These are phyloP conservation scores for Alauda arvensis DNA, from an alignment of 2,797 vertebrate genomes.

Conservation along the genomic window DNA sequence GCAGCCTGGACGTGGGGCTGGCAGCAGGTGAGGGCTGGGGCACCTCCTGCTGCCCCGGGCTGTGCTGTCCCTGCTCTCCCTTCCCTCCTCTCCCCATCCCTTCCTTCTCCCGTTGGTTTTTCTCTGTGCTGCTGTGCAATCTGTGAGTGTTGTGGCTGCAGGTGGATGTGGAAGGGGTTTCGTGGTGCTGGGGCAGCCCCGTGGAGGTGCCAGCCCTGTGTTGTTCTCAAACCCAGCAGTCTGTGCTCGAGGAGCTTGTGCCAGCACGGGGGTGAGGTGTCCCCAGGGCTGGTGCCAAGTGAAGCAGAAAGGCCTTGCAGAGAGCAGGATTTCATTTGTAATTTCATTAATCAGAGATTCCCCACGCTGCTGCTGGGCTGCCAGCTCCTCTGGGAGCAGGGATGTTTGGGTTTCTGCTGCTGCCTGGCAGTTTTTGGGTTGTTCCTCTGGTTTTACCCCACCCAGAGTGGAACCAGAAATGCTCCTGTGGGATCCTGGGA, in stretches of 20 bases:
- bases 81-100: neutral
- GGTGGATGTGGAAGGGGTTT: neutral
- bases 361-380: neutral
- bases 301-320: conserved; percentile 49
- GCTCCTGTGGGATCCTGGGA: neutral
- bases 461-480: neutral
- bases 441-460: neutral
- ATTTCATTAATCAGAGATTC: conserved; percentile 61
- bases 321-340: conserved; percentile 36
- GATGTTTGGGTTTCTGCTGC: neutral
- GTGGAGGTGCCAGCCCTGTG: neutral
- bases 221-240: neutral
- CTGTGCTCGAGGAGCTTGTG: neutral
- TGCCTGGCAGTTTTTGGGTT: neutral
- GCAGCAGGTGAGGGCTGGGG: conserved; percentile 82
- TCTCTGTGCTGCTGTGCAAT: neutral
- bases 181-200: neutral
- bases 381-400: neutral
- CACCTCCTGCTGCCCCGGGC: neutral
- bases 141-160: neutral
- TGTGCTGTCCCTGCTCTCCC: neutral
- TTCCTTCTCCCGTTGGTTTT: too few species aligned
- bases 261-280: neutral
- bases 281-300: conserved; percentile 31
- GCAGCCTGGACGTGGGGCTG: conserved; percentile 73